A percentile compares a stretch with the other conserved stretches of the same genome.
Conservation (phyloP, 2,797 vertebrate species). For the Neosilurus mollespiculum region DNA sequence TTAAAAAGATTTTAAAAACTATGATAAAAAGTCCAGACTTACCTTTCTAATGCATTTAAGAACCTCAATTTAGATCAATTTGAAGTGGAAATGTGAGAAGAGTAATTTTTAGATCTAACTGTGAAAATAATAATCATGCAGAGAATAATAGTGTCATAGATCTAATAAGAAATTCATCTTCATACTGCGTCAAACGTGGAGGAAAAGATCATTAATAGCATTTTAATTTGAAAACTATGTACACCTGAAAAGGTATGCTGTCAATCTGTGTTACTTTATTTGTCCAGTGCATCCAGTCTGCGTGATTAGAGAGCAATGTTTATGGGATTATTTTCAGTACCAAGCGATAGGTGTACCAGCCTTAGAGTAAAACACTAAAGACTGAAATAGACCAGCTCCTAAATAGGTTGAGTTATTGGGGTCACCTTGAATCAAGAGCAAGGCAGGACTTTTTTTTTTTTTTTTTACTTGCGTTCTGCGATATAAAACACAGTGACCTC, state of each 20-base stretch:
- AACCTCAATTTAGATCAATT: conserved; percentile 86
- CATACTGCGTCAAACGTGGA: conserved; percentile 91
- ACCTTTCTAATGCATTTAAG: conserved; percentile 95
- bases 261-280: background rate
- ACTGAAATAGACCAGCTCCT: conserved; percentile 75
- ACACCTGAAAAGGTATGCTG: background rate
- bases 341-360: conserved; percentile 31
- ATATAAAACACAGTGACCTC: conserved; percentile 57
- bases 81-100: conserved; percentile 83
- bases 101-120: conserved; percentile 88
- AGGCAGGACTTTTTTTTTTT: conserved; percentile 65
- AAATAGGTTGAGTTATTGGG: conserved; percentile 81
- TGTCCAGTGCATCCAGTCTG: background rate
- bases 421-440: conserved; percentile 81
- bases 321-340: conserved; percentile 25
- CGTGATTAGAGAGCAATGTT: conserved; percentile 6
- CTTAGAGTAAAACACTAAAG: conserved; percentile 62
- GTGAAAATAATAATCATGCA: conserved; percentile 92
- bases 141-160: conserved; percentile 85
- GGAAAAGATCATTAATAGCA: background rate
- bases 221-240: background rate
- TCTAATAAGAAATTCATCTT: conserved; percentile 90
- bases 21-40: conserved; percentile 96
- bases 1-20: conserved; percentile 70
- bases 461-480: conserved; percentile 69